These are phyloP conservation scores for Phocoena phocoena DNA, from an alignment of 2,113 vertebrate genomes.

Conservation along the genomic window DNA sequence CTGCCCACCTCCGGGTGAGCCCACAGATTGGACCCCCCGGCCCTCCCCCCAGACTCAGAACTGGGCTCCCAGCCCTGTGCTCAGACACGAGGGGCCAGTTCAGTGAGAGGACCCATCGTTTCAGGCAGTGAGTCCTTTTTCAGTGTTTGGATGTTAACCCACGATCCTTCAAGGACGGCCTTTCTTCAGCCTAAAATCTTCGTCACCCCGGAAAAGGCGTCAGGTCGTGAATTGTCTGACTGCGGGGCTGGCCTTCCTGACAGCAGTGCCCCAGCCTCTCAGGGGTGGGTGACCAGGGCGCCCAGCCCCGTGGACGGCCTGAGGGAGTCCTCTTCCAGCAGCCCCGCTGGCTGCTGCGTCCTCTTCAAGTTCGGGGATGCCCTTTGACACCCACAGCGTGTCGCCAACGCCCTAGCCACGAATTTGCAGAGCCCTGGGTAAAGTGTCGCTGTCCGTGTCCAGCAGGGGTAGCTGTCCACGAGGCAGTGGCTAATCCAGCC, in stretches of 20 bases:
- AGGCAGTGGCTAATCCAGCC: neutral
- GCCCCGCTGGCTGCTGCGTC: rapidly evolving
- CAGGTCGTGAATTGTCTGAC: neutral
- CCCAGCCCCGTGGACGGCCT: neutral
- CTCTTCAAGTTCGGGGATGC: neutral
- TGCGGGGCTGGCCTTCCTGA: neutral
- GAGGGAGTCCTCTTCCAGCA: neutral
- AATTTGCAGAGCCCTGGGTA: neutral
- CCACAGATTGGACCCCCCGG: neutral
- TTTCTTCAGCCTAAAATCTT: neutral
- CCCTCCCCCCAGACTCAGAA: neutral
- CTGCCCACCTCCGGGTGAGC: neutral
- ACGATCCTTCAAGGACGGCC: neutral
- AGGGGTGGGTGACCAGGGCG: neutral
- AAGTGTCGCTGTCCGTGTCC: neutral
- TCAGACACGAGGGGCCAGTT: neutral
- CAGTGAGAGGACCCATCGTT: neutral
- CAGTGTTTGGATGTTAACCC: neutral
- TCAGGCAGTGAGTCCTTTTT: neutral
- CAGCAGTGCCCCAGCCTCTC: neutral
- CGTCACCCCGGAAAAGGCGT: neutral
- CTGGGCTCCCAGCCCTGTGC: neutral
- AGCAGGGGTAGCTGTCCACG: neutral
- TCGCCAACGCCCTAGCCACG: neutral
- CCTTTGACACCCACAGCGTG: no score